Base-by-base conservation (phyloP, 2,888 invertebrate genomes). In the Onthophagus sagittarius region DNA sequence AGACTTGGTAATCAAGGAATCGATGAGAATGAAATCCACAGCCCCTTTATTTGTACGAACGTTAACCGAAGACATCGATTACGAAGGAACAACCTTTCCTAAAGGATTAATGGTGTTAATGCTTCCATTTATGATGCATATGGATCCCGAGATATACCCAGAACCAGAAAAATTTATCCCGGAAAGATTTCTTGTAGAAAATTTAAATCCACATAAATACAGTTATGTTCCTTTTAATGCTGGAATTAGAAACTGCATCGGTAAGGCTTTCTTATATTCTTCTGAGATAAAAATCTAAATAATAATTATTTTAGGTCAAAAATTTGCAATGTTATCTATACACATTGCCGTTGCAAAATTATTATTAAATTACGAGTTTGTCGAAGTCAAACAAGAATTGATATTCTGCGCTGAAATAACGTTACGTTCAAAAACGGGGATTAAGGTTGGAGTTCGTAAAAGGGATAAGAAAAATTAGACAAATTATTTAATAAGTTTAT, bases 211-310 rank as follows among this genome's bases (percentile, higher is more conserved):
- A 2, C 6, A 65, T 39, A 31, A 31, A 15, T 72, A 33, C 9
- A 13, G 64, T n/a, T 65, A 72, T 53, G 39, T 65, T 32, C 71
- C 71, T 15, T 72, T 72, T 15, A 23, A 11, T 15, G 71, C 13
- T 5, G 71, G 71, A 15, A 63, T 64, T 2, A 72, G 71, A 64
- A 39, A 15, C 65, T 72, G 71, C 15, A 72, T 72, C 11, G 71
- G 71, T 72, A 65, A 15, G 15, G 11, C 3, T 31, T 4, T 62
- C 15, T 65, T n/a, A 32, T 6, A n/a, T n/a, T n/a, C n/a, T n/a
- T n/a, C n/a, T n/a, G n/a, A 4, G n/a, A 31, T 2, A 2, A 14
- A 62, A n/a, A 15, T 62, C 13, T 15, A 9, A 9, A 7, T 11
- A 39, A 70, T 31, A 32, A 31, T 23, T n/a, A 70, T 14, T 32